These are phyloP conservation scores for Phyllotis vaccarum DNA, from an alignment of 2,797 vertebrate genomes.

Conservation along the genomic window DNA sequence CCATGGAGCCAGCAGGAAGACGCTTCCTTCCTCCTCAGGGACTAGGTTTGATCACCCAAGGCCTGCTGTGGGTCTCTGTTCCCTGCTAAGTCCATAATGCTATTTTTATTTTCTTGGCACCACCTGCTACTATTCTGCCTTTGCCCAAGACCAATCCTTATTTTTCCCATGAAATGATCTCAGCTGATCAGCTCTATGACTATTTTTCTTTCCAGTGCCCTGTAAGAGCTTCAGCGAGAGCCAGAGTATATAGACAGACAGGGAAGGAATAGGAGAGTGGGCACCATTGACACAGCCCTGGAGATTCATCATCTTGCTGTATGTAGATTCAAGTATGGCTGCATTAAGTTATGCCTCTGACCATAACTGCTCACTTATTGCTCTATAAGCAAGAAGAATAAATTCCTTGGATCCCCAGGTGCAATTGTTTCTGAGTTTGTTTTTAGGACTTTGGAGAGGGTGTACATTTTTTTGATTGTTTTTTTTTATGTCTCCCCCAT, in stretches of 20 bases:
- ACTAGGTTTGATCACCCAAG: accelerated
- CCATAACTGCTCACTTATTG: neutral
- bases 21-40: too few relatives aligned
- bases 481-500: neutral
- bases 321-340: neutral
- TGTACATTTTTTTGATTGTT: neutral
- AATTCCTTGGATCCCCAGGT: neutral
- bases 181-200: neutral
- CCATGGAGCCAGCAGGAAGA: too few relatives aligned
- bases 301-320: neutral
- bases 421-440: neutral
- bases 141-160: neutral
- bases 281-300: neutral
- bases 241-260: neutral
- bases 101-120: neutral
- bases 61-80: too few relatives aligned
- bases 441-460: neutral
- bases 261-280: neutral
- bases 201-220: neutral
- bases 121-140: neutral
- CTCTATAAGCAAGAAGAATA: neutral
- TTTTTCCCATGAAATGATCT: neutral
- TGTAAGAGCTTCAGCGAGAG: neutral
- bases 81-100: neutral
- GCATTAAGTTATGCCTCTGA: neutral